Evolutionary conservation across 2,113 vertebrate genomes (phyloP).

Genomic region (Myotis davidii): DNA sequence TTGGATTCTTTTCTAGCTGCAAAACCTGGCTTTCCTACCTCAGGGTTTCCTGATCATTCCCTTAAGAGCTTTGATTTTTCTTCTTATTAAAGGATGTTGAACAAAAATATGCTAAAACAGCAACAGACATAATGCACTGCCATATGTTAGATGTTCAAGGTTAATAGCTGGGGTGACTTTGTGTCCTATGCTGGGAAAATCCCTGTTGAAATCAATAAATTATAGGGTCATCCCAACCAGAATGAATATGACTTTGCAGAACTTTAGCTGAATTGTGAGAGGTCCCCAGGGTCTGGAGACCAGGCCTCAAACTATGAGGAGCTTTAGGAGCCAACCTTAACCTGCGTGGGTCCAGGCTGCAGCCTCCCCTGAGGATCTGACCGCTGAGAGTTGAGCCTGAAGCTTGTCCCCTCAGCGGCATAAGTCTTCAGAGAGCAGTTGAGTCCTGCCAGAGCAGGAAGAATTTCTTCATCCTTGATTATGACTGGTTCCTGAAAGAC

Average conservation of each 20-base stretch:
- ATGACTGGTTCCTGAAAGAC: not conserved
- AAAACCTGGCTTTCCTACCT: not conserved
- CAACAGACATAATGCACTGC: not conserved
- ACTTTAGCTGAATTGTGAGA: not conserved
- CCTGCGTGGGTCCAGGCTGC: too few species aligned
- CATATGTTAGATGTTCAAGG: not conserved
- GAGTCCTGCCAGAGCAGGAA: not conserved
- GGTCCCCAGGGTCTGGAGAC: not conserved
- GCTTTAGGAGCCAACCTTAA: rapidly evolving
- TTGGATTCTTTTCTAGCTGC: not conserved
- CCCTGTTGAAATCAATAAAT: not conserved
- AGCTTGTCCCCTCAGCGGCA: not conserved
- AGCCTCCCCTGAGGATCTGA: not conserved
- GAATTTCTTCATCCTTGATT: not conserved
- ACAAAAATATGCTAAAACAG: not conserved
- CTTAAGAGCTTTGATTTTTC: not conserved
- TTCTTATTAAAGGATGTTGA: not conserved
- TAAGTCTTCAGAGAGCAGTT: not conserved
- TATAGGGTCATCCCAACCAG: not conserved
- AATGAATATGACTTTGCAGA: not conserved
- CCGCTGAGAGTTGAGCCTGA: not conserved
- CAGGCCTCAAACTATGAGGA: not conserved
- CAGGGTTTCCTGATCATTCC: not conserved
- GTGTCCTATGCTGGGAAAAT: not conserved
- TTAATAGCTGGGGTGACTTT: not conserved